These are phyloP conservation scores for Boloria selene DNA, from an alignment of 2,888 invertebrate species.

Conservation along the genomic window DNA sequence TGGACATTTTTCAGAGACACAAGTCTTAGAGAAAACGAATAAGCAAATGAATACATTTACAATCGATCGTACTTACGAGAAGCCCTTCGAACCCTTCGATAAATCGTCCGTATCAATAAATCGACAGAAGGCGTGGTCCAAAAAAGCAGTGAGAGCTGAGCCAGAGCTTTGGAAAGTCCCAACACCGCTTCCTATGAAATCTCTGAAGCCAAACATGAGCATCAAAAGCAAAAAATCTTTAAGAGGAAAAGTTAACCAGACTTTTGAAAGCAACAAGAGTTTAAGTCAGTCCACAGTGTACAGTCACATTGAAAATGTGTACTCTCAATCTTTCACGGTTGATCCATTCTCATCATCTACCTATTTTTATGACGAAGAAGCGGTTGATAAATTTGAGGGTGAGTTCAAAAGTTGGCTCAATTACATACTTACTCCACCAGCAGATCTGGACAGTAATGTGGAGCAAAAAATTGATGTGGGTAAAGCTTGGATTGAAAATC, in stretches of 20 bases:
- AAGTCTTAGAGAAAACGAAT: slow-evolving; percentile 58
- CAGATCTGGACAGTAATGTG: slow-evolving; percentile 85
- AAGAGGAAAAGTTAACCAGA: slow-evolving; percentile 50
- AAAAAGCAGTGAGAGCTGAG: slow-evolving; percentile 63
- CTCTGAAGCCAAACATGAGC: slow-evolving; percentile 52
- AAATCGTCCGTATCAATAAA: slow-evolving; percentile 48
- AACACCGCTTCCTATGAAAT: slow-evolving; percentile 52
- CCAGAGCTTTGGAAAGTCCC: slow-evolving; percentile 71
- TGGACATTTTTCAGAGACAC: slow-evolving; percentile 61
- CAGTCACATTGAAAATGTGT: too few species aligned
- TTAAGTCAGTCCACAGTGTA: slow-evolving; percentile 66
- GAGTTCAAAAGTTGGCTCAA: slow-evolving; percentile 92
- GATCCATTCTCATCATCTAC: slow-evolving; percentile 86
- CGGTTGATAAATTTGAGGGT: slow-evolving; percentile 86
- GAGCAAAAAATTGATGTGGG: slow-evolving; percentile 86
- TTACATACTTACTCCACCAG: slow-evolving; percentile 88
- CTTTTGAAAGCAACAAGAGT: slow-evolving; percentile 69
- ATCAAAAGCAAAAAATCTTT: slow-evolving; percentile 52
- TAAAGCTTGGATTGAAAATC: slow-evolving; percentile 88
- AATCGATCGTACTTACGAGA: slow-evolving; percentile 72
- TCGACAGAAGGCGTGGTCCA: slow-evolving; percentile 66
- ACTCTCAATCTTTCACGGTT: too few species aligned
- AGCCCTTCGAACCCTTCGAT: slow-evolving; percentile 49
- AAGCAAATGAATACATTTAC: slow-evolving; percentile 66
- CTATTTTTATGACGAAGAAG: slow-evolving; percentile 86